Base-by-base conservation (phyloP, 2,888 invertebrate species). In the Hetaerina titia region DNA sequence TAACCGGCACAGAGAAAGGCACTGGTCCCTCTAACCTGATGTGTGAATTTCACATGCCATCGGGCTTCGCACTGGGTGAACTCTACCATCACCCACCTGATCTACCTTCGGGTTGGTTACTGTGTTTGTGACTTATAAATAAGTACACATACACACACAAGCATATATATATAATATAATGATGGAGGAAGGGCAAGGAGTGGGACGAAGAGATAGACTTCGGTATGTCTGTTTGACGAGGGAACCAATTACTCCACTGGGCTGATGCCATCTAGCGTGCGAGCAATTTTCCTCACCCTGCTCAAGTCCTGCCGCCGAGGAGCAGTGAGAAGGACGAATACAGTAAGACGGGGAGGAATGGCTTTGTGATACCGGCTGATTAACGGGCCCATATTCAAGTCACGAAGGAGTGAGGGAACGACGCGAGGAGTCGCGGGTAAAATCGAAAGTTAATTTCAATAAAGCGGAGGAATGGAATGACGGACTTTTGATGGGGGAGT, bases 361-460 rank as follows among this genome's bases (percentile, higher is more conserved):
- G 60, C 69, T 69, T 69, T 69, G 69, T 22, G n/a, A 69, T 69
- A 22, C 69, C 69, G 69, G 22, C 69, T 69, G 69, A 69, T 69
- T 22, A 69, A 69, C 69, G 69, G 69, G 6, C 69, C 8, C 81
- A 31, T 15, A 81, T 81, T 81, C 81, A 15, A 81, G 81, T 81
- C 81, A 81, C 81, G 81, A 31, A 81, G 81, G 25, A 31, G 13
- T n/a, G 25, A 25, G 11, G 81, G 31, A 81, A 31, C 81, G 22
- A n/a, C 60, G 11, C 60, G 60, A 81, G 45, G 81, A 81, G 81
- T n/a, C 11, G 81, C 81, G 31, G 81, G 81, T n/a, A 31, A 81
- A 81, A 81, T 31, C 81, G 81, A 81, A 81, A 81, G 81, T 81
- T 81, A 81, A 81, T 81, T 81, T 81, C 81, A 81, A 81, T 81